Evolutionary conservation across 2,888 invertebrate species (phyloP).

Genomic region (Lochmaea capreae): DNA sequence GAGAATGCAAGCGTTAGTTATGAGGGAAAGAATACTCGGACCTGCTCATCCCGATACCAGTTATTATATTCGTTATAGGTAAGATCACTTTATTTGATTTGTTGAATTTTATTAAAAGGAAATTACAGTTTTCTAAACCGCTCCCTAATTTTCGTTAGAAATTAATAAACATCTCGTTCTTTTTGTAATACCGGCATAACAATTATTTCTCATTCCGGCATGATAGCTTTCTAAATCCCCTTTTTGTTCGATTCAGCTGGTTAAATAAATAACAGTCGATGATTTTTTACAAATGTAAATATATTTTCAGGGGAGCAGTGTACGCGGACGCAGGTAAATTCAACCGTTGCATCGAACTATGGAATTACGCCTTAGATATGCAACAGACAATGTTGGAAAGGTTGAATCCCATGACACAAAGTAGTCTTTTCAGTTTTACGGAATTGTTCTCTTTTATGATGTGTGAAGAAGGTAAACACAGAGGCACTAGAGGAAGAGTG

Average conservation of each 20-base stretch:
- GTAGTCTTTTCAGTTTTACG: constrained; percentile 92
- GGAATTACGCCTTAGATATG: constrained; percentile 98
- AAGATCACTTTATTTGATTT: not conserved
- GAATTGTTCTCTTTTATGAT: constrained; percentile 96
- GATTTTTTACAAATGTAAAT: not conserved
- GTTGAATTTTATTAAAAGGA: too few relatives aligned
- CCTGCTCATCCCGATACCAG: constrained; percentile 97
- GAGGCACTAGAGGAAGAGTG: constrained; percentile 58
- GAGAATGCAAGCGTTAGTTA: constrained; percentile 94
- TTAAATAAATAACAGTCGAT: too few relatives aligned
- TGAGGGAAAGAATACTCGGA: constrained; percentile 88
- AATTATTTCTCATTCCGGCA: too few relatives aligned
- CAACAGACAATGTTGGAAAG: constrained; percentile 94
- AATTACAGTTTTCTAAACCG: too few relatives aligned
- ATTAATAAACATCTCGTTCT: too few relatives aligned
- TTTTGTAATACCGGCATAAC: too few relatives aligned
- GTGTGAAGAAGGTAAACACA: constrained; percentile 81
- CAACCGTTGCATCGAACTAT: constrained; percentile 89
- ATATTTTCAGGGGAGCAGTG: constrained; percentile 62
- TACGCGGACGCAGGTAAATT: constrained; percentile 95
- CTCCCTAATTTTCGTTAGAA: too few relatives aligned
- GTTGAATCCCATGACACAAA: constrained; percentile 94
- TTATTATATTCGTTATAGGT: constrained; percentile 89
- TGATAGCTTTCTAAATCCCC: too few relatives aligned
- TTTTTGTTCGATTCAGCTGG: too few relatives aligned